These are phyloP conservation scores for Drosophila quadrilineata DNA, from an alignment of 1,140 invertebrate genomes.

Conservation along the genomic window DNA sequence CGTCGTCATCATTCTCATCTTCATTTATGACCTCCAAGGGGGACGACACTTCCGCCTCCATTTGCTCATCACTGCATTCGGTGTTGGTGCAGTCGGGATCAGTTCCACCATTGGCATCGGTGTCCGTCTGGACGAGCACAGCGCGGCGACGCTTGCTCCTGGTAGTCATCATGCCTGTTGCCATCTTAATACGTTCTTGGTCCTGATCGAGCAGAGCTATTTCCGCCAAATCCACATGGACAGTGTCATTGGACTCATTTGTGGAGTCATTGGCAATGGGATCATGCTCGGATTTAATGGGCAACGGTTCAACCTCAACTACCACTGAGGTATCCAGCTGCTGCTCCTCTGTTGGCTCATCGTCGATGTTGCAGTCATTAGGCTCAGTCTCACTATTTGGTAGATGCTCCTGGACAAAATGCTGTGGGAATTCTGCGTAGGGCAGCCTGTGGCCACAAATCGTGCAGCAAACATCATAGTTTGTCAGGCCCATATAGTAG, in stretches of 20 bases:
- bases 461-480: constrained; percentile 58
- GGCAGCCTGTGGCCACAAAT: constrained; percentile 50
- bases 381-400: neutral
- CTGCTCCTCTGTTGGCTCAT: constrained; percentile 3
- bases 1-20: constrained; percentile 7
- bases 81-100: neutral
- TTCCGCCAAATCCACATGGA: constrained; percentile 19
- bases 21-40: neutral
- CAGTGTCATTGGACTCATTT: neutral
- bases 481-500: constrained; percentile 39
- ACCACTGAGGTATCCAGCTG: constrained; percentile 19
- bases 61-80: neutral
- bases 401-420: constrained; percentile 54
- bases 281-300: constrained; percentile 35
- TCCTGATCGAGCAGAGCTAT: constrained; percentile 17
- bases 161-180: neutral
- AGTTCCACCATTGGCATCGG: neutral
- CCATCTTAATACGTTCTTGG: constrained; percentile 10
- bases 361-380: neutral
- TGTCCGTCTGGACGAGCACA: neutral
- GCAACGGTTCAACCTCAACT: neutral
- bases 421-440: constrained; percentile 48
- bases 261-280: constrained; percentile 52
- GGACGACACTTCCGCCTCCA: neutral
- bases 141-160: constrained; percentile 4